Percentiles rank a stretch among this genome's conserved stretches.
phyloP scores from a whole-genome alignment of 2,888 invertebrate genomes.

The Petrophora chlorosata region DNA sequence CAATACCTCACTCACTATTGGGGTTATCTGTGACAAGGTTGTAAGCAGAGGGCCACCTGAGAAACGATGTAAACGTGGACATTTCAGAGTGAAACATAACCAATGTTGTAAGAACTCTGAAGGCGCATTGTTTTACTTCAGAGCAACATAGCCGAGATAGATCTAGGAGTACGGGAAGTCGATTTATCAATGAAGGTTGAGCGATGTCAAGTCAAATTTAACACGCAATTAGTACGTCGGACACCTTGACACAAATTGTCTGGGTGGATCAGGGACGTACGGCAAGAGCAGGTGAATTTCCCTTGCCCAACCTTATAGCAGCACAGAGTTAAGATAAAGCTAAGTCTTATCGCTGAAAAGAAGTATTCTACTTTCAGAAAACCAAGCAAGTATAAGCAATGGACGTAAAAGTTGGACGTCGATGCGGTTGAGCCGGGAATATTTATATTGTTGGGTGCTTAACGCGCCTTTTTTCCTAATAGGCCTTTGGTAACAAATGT shows the following conservation, averaged over 20 bases:
- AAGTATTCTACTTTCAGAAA: too few relatives aligned
- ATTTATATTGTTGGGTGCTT: constrained; percentile 59
- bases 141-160: constrained; percentile 41
- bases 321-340: constrained; percentile 39
- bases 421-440: constrained; percentile 50
- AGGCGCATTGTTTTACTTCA: constrained; percentile 46
- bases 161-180: constrained; percentile 51
- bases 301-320: constrained; percentile 40
- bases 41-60: constrained; percentile 69
- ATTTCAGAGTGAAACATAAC: constrained; percentile 66
- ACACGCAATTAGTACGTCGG: constrained; percentile 77
- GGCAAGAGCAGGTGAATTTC: constrained; percentile 37
- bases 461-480: constrained; percentile 61
- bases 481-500: constrained; percentile 59
- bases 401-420: too few relatives aligned
- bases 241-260: constrained; percentile 76
- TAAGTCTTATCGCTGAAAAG: too few relatives aligned
- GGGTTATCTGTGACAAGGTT: constrained; percentile 79
- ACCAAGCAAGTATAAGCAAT: too few relatives aligned
- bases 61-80: constrained; percentile 66
- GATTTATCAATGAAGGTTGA: constrained; percentile 75
- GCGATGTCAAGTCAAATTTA: constrained; percentile 80
- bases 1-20: constrained; percentile 61
- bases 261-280: constrained; percentile 59
- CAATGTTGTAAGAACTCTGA: constrained; percentile 46